Base-by-base conservation (phyloP, 2,888 invertebrate genomes). In the Pandemis cinnamomeana region DNA sequence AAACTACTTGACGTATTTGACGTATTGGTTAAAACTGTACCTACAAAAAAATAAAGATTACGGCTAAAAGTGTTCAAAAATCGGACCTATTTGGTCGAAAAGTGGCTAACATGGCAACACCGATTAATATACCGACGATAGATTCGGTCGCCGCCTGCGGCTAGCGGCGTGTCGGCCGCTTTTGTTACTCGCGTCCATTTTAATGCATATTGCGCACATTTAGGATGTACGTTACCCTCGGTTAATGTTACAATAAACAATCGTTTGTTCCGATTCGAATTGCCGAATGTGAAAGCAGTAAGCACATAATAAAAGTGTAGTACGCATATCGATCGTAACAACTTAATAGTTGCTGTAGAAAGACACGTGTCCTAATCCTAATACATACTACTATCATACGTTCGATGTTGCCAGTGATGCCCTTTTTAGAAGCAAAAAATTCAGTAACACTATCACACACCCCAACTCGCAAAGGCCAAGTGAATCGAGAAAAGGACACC, bases 101-200 rank as follows among this genome's bases (percentile, higher is more conserved):
- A 15, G 8, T 4, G 2, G 7, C 0, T 55, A 55, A 20, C 8
- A 6, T 55, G 8, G 55, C 20, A 55, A 55, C 20, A 55, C 55
- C 8, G 55, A 55, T 20, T 64, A 48, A 67, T 71, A 64, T 64
- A 61, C 61, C 58, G 58, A 61, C 46, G 70, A 70, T 71, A 61
- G 58, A 27, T 27, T 58, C 58, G 27, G 51, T 15, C 51, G 51
- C 8, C 58, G 58, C 27, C 27, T 58, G 58, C 58, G 58, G 58
- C 58, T 27, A 58, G 58, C 27, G 58, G 58, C 58, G 13, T 58
- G 58, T 27, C 27, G 58, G 20, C 8, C 20, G 55, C 55, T 7
- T 55, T 55, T 55, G 55, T 15, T 27, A 58, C 27, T 58, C 27
- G 58, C 58, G 5, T 27, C 27, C 27, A 27, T 58, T 48, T 53